phyloP scores from a whole-genome alignment of 2,888 invertebrate genomes.

The Saturnia pavonia region DNA sequence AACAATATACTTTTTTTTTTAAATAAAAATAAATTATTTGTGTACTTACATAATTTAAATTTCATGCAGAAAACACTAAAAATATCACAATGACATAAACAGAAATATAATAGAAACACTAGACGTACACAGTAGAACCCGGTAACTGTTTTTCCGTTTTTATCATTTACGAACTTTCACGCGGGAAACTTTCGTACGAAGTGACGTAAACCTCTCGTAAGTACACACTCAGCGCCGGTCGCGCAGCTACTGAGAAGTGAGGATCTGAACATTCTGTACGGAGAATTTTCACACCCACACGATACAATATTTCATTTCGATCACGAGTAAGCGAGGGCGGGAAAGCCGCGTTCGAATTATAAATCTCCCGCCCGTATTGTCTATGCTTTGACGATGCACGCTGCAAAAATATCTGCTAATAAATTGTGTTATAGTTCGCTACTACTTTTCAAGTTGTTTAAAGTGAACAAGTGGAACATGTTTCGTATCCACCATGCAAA shows the following conservation, averaged over 20 bases:
- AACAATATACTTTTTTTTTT: not conserved
- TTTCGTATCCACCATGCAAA: not conserved
- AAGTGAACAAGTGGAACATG: not conserved
- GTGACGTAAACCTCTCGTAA: slow-evolving; percentile 34
- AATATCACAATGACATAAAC: not conserved
- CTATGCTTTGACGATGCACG: slow-evolving; percentile 34
- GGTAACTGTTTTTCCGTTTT: not conserved
- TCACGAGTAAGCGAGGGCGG: slow-evolving; percentile 53
- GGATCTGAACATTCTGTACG: slow-evolving; percentile 29
- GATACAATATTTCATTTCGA: slow-evolving; percentile 56
- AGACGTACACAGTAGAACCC: not conserved
- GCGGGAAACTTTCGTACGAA: slow-evolving; percentile 55
- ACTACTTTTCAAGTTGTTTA: not conserved
- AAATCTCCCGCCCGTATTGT: slow-evolving; percentile 42
- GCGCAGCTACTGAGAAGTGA: slow-evolving; percentile 51
- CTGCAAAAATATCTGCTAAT: slow-evolving; percentile 15
- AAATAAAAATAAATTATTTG: not conserved
- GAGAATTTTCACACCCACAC: slow-evolving; percentile 50
- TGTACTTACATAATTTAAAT: slow-evolving; percentile 8
- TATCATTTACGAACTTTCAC: slow-evolving; percentile 25
- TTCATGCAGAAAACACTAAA: slow-evolving; percentile 2
- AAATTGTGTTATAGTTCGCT: not conserved
- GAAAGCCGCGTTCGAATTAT: slow-evolving; percentile 53
- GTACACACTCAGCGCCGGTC: slow-evolving; percentile 48
- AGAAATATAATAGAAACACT: slow-evolving; percentile 13